Base-by-base conservation (phyloP, 2,113 vertebrate species). In the Ceyx margarethae region DNA sequence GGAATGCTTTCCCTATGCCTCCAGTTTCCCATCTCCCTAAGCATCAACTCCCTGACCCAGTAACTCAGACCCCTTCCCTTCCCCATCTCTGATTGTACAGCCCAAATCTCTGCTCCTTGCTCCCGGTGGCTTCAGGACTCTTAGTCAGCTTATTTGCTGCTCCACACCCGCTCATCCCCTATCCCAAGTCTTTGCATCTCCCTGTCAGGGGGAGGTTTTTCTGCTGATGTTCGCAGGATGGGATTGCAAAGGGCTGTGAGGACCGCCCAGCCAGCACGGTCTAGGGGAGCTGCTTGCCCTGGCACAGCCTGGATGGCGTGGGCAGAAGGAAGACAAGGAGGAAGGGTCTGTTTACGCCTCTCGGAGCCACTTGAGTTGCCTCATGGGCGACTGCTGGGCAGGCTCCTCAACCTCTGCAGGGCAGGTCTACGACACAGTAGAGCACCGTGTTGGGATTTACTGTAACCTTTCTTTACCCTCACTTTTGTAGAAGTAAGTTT, bases 341-440 rank as follows among this genome's bases (percentile, higher is more conserved):
- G 42, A 64, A 48, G 28, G 15, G 7, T 21, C 21, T 13, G 9
- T 23, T 8, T 5, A 22, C 33, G 48, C 17, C n/a, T 7, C 11
- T 8, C 33, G 4, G 29, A 37, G 31, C 33, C 29, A 18, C 67
- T 14, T 10, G 21, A 25, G 3, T 6, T 26, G 43, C 21, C 20
- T 13, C 6, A 29, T 31, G 42, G 33, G 45, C 11, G 14, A 73
- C 35, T 1, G 31, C 43, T 5, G 58, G 43, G 19, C 45, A 6
- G 45, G 15, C 16, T 29, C 11, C 26, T 42, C 37, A 10, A 5
- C 9, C 56, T 31, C 40, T 5, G 26, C 45, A 5, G 45, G n/a
- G 54, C 51, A 10, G 53, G 23, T 3, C 43, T 13, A 2, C 2
- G 1, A 6, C 46, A 22, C 3, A 4, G 2, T 2, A 1, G 16